A percentile compares a stretch with the other conserved stretches of the same genome.
Conservation (phyloP, 2,113 vertebrate species). For the Petaurus breviceps region DNA sequence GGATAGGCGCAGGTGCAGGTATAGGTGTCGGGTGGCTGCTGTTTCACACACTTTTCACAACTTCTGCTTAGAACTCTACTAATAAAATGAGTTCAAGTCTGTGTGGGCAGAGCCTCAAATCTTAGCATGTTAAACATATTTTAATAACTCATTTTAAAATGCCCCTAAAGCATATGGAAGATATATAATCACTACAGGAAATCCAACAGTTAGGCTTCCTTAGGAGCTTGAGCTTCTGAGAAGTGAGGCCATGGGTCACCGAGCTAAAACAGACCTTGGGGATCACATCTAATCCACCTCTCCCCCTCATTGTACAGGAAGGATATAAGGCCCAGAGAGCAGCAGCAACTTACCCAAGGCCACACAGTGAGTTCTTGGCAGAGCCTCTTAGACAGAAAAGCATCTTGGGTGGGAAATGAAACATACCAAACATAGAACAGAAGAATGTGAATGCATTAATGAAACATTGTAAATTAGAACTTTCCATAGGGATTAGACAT, state of each 20-base stretch:
- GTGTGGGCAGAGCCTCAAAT: conserved; percentile 1
- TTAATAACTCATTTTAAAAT: conserved; percentile 32
- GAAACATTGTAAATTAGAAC: neutral
- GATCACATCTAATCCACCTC: neutral
- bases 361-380: neutral
- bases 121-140: conserved; percentile 12
- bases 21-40: fast-evolving
- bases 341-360: neutral
- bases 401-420: neutral
- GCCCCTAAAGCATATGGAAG: neutral
- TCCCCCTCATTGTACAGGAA: neutral
- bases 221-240: neutral
- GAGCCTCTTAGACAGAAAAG: neutral
- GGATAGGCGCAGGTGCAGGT: neutral
- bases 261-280: neutral
- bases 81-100: conserved; percentile 31
- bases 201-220: neutral
- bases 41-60: neutral
- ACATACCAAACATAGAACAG: conserved; percentile 1
- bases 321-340: neutral
- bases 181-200: neutral
- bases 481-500: conserved; percentile 3
- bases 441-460: conserved; percentile 1
- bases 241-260: neutral
- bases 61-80: neutral